A percentile compares a stretch with the other conserved stretches of the same genome.
Evolutionary conservation across 2,888 invertebrate genomes (phyloP).

Genomic region (Macrostomum cliftonense): DNA sequence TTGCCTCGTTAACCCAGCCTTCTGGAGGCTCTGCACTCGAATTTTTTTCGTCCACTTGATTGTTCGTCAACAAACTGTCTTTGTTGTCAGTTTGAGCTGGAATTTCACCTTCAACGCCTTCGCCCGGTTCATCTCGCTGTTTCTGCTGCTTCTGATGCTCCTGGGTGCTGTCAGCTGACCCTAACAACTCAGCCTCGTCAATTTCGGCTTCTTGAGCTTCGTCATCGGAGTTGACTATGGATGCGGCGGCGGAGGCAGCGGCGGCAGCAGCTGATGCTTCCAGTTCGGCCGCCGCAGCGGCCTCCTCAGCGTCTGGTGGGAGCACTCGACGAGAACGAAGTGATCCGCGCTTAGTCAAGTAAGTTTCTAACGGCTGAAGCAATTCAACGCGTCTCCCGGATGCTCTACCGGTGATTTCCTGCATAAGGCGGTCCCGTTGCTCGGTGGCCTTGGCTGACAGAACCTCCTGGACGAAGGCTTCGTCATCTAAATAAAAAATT

Average conservation of each 20-base stretch:
- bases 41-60: too few relatives aligned
- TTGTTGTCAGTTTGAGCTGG: background rate
- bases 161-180: constrained; percentile 24
- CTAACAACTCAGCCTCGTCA: constrained; percentile 13
- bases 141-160: constrained; percentile 19
- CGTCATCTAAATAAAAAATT: constrained; percentile 1
- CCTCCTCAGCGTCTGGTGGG: background rate
- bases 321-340: background rate
- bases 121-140: background rate
- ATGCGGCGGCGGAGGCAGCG: background rate
- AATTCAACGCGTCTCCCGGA: background rate
- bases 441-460: constrained; percentile 7
- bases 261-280: background rate
- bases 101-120: background rate
- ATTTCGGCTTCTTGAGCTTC: background rate
- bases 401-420: constrained; percentile 7
- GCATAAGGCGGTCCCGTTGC: constrained; percentile 5
- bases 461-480: constrained; percentile 1
- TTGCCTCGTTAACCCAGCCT: too few relatives aligned
- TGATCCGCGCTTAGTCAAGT: background rate
- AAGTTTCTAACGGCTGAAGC: background rate
- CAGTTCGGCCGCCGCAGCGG: background rate
- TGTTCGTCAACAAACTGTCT: too few relatives aligned
- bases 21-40: too few relatives aligned
- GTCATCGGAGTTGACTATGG: constrained; percentile 11